These are phyloP conservation scores for Poeciliopsis presidionis DNA, from an alignment of 2,797 vertebrate genomes.

Conservation along the genomic window DNA sequence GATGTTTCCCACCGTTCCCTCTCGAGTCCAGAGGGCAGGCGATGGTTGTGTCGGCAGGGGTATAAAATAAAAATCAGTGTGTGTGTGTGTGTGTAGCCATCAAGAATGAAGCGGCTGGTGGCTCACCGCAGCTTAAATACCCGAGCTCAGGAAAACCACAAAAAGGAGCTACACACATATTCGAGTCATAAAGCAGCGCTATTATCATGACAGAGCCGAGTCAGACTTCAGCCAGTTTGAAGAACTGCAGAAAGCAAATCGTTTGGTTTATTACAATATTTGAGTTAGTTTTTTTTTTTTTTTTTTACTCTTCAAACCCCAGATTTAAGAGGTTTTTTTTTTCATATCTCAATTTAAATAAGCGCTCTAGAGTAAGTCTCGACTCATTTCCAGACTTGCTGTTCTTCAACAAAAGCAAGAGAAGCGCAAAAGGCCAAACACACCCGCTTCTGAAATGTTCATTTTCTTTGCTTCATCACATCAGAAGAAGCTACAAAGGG, in stretches of 20 bases:
- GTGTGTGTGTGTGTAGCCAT: constrained; percentile 45
- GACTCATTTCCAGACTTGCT: constrained; percentile 22
- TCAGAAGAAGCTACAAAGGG: constrained; percentile 26
- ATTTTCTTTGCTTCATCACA: constrained; percentile 11
- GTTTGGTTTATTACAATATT: constrained; percentile 23
- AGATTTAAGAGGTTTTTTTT: constrained; percentile 55
- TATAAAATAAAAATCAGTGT: constrained; percentile 54
- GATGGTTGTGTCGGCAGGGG: constrained; percentile 55
- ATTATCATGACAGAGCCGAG: constrained; percentile 50
- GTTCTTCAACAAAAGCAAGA: constrained; percentile 7
- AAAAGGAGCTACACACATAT: constrained; percentile 64
- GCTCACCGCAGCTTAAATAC: constrained; percentile 65
- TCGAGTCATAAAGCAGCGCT: constrained; percentile 58
- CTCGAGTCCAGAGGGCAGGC: constrained; percentile 72
- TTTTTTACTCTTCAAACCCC: constrained; percentile 31
- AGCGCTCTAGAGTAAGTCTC: constrained; percentile 33
- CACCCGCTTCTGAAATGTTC: constrained; percentile 40
- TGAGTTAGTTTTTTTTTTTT: background rate
- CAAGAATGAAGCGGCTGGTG: constrained; percentile 62
- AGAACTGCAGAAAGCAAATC: constrained; percentile 51
- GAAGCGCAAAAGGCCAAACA: constrained; percentile 68
- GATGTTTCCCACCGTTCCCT: constrained; percentile 75
- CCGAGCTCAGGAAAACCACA: constrained; percentile 63
- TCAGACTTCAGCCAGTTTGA: constrained; percentile 58
- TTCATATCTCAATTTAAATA: constrained; percentile 49